Evolutionary conservation across 2,797 vertebrate genomes (phyloP), one percentile per base, ranked within the genome.

Genomic region (Cirrhinus molitorella): DNA sequence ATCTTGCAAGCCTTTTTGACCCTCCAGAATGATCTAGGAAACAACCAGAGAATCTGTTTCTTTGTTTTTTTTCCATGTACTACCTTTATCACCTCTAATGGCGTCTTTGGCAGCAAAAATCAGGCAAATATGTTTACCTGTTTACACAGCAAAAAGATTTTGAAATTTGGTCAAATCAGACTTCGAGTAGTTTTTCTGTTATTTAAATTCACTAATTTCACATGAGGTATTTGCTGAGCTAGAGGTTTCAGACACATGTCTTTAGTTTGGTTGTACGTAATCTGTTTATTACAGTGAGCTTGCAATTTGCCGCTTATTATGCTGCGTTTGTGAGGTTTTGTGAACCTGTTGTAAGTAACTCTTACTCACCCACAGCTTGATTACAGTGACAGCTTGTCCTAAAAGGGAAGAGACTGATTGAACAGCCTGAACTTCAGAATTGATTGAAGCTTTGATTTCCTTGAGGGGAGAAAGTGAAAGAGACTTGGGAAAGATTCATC

Each of bases 381-480:
- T 75, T 75, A 75, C 37, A n/a, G 31, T 21, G 71, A 55, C 57
- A 75, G 37, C 28, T 34, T 81, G 72, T 53, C 67, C n/a, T 47
- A 61, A 49, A 79, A 59, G 25, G n/a, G 55, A 40, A 73, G 57
- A 28, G 68, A 37, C 74, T 59, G 34, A 72, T 72, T 61, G 72
- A 76, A 40, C 19, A 2, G 23, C n/a, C 31, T 75, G 28, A 75
- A 74, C 68, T 72, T 53, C 2, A 66, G 19, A 19, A 83, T 59
- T 83, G 25, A 68, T 76, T 61, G 23, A 19, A 65, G 65, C 43
- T 85, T 74, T 40, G 40, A 61, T 55, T 68, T 76, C 43, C 34
- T n/a, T n/a, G 12, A 63, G 28, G 25, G 12, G 17, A 74, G 31
- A 49, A 63, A 65, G 53, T 25, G 37, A 51, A 75, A 19, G 16